These are phyloP conservation scores for Dermolepida albohirtum DNA, from an alignment of 2,888 invertebrate species.

Conservation along the genomic window DNA sequence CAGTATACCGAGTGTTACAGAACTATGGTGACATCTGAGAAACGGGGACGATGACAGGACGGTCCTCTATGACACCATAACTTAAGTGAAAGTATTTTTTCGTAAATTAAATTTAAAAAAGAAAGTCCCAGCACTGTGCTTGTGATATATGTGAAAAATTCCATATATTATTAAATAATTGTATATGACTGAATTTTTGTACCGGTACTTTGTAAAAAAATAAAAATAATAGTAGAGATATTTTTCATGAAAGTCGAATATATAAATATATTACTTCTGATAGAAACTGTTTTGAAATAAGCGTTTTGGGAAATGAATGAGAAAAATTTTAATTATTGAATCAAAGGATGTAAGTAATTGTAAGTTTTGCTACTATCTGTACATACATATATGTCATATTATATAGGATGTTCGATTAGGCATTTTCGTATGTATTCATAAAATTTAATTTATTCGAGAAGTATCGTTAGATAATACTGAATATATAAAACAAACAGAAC, in stretches of 20 bases:
- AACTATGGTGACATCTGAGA: slow-evolving; percentile 78
- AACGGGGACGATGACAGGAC: slow-evolving; percentile 69
- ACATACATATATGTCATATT: slow-evolving; percentile 59
- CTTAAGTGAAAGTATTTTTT: slow-evolving; percentile 43
- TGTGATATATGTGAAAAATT: slow-evolving; percentile 50
- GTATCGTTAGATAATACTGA: too few species aligned
- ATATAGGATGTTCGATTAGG: slow-evolving; percentile 27
- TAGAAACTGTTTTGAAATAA: slow-evolving; percentile 3
- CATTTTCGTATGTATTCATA: neutral
- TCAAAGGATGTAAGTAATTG: slow-evolving; percentile 44
- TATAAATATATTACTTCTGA: slow-evolving; percentile 17
- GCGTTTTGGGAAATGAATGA: slow-evolving; percentile 11
- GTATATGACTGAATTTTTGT: slow-evolving; percentile 45
- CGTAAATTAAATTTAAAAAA: slow-evolving; percentile 10
- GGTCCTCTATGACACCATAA: slow-evolving; percentile 51
- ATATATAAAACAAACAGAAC: too few species aligned
- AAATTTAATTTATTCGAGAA: too few species aligned
- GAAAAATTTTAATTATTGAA: slow-evolving; percentile 12
- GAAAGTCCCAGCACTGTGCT: slow-evolving; percentile 42
- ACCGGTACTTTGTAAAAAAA: slow-evolving; percentile 40
- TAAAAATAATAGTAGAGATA: slow-evolving; percentile 40
- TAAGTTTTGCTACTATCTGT: slow-evolving; percentile 60
- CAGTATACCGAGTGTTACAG: slow-evolving; percentile 71
- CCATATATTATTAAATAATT: slow-evolving; percentile 40
- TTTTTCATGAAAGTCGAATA: slow-evolving; percentile 40